Evolutionary conservation across 2,113 vertebrate species (phyloP).

Genomic region (Siniperca chuatsi): DNA sequence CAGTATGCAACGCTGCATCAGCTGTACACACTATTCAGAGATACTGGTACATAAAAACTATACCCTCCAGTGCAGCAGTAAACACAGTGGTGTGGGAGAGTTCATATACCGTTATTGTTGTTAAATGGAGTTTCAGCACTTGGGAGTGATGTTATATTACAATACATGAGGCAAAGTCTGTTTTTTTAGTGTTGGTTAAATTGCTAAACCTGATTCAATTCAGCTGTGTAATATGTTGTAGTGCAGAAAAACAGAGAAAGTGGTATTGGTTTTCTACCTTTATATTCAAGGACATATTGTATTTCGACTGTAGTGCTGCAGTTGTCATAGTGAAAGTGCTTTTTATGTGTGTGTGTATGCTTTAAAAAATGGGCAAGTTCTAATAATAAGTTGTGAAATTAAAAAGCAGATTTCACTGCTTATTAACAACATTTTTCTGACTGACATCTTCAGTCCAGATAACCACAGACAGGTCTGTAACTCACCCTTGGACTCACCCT

Average conservation of each 20-base stretch:
- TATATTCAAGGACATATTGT: not conserved
- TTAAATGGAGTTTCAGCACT: constrained; percentile 41
- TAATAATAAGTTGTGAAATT: not conserved
- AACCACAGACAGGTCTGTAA: not conserved
- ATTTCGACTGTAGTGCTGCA: not conserved
- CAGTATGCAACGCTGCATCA: constrained; percentile 6
- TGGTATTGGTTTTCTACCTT: not conserved
- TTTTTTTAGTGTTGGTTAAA: constrained; percentile 27
- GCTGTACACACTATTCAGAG: constrained; percentile 24
- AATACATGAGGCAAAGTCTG: constrained; percentile 13
- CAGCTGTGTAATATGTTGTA: not conserved
- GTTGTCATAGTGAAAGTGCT: not conserved
- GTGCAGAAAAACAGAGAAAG: not conserved
- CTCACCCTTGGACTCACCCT: not conserved
- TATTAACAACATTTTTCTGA: not conserved
- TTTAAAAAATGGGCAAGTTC: not conserved
- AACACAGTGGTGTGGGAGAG: constrained; percentile 28
- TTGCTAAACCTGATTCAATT: constrained; percentile 23
- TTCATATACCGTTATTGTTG: constrained; percentile 35
- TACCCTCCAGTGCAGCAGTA: constrained; percentile 37
- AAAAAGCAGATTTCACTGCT: not conserved
- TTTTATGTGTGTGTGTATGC: not conserved
- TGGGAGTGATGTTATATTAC: constrained; percentile 22
- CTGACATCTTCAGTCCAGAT: not conserved
- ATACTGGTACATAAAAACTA: constrained; percentile 27